These are phyloP conservation scores for Hydropotes inermis DNA, from an alignment of 2,113 vertebrate species.

Conservation along the genomic window DNA sequence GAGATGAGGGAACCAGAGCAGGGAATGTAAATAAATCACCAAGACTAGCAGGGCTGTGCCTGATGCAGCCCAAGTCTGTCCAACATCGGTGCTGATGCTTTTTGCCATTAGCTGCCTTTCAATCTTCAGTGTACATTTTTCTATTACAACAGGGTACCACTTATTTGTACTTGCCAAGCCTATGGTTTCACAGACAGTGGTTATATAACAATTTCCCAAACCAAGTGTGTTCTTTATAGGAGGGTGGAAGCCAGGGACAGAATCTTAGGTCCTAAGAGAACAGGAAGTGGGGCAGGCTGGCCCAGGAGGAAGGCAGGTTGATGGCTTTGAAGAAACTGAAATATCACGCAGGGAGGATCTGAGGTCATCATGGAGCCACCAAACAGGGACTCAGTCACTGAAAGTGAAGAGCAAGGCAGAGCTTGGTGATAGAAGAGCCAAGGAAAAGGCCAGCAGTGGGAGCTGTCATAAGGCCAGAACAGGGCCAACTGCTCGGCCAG, in stretches of 20 bases:
- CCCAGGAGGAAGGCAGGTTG: not conserved
- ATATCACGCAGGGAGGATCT: not conserved
- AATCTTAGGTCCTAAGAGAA: not conserved
- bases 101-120: not conserved
- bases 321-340: not conserved
- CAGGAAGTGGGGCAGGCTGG: fast-evolving
- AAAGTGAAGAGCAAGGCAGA: not conserved
- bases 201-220: not conserved
- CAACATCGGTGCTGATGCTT: not conserved
- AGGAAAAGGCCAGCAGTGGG: not conserved
- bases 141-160: not conserved
- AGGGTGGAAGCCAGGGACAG: not conserved
- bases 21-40: not conserved
- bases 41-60: not conserved
- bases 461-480: not conserved
- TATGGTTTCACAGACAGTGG: not conserved
- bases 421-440: not conserved
- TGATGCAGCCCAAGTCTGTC: not conserved
- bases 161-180: not conserved
- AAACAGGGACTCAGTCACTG: not conserved
- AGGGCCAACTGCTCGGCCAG: not conserved
- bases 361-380: not conserved
- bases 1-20: not conserved
- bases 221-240: not conserved
- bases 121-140: not conserved